Percentiles rank a stretch among this genome's conserved stretches.
phyloP scores from a whole-genome alignment of 2,797 vertebrate genomes.

The Darevskia mixta region DNA sequence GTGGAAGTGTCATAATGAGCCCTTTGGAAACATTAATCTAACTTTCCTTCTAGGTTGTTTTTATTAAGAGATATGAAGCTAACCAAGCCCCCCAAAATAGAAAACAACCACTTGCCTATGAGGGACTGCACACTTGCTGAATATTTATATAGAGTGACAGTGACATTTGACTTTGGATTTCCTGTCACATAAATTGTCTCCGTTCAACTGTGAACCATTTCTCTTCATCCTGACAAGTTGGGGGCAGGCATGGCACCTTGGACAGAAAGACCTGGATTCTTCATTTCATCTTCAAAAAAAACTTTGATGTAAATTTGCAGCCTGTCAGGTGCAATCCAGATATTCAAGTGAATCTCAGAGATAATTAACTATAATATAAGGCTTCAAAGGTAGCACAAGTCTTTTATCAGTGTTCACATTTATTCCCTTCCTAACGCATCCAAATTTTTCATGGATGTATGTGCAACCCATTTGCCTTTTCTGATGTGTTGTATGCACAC shows the following conservation, averaged over 20 bases:
- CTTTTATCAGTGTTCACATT: slow-evolving; percentile 28
- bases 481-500: background rate
- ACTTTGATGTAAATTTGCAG: slow-evolving; percentile 11
- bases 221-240: slow-evolving; percentile 59
- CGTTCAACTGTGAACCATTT: slow-evolving; percentile 56
- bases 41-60: background rate
- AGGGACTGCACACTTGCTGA: slow-evolving; percentile 48
- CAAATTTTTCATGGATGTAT: background rate
- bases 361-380: slow-evolving; percentile 23
- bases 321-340: background rate
- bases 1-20: background rate
- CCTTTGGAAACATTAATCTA: slow-evolving; percentile 16
- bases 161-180: slow-evolving; percentile 65
- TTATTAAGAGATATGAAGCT: slow-evolving; percentile 34
- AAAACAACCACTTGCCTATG: slow-evolving; percentile 36
- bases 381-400: slow-evolving; percentile 20
- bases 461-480: background rate
- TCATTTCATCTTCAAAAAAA: slow-evolving; percentile 41
- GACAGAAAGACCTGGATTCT: slow-evolving; percentile 45
- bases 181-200: slow-evolving; percentile 47
- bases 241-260: slow-evolving; percentile 43
- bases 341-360: slow-evolving; percentile 11
- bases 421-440: background rate
- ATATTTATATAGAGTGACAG: slow-evolving; percentile 60
- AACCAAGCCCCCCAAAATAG: slow-evolving; percentile 5